These are phyloP conservation scores for Danio kyathit DNA, from an alignment of 2,797 vertebrate species.

Conservation along the genomic window DNA sequence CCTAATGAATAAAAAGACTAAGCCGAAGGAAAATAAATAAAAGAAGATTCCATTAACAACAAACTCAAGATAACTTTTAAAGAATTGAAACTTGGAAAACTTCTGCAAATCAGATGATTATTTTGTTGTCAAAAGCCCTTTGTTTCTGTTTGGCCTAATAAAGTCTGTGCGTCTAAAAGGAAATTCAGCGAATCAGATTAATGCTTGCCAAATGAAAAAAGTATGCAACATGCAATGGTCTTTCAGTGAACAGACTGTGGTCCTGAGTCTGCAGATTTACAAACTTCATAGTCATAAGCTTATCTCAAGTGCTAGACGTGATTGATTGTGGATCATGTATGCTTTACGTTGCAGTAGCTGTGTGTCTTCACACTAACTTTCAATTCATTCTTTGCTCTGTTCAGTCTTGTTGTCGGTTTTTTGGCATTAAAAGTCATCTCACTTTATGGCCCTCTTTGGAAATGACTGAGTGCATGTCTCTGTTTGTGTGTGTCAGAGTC, in stretches of 20 bases:
- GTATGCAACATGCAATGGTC: constrained; percentile 19
- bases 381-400: constrained; percentile 27
- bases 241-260: constrained; percentile 15
- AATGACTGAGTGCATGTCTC: constrained; percentile 36
- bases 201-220: constrained; percentile 16
- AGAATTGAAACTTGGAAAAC: background rate
- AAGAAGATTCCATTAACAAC: too few species aligned
- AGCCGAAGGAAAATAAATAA: too few species aligned
- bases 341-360: constrained; percentile 12
- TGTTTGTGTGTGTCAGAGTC: constrained; percentile 14
- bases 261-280: constrained; percentile 9
- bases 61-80: background rate
- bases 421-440: constrained; percentile 32
- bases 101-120: background rate
- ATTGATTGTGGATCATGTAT: constrained; percentile 25
- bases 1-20: too few species aligned
- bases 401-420: constrained; percentile 36
- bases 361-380: constrained; percentile 24
- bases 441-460: constrained; percentile 37
- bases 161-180: background rate
- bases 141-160: background rate
- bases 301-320: constrained; percentile 8
- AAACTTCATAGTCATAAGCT: constrained; percentile 7
- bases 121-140: background rate
- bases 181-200: constrained; percentile 23